A percentile compares a stretch with the other conserved stretches of the same genome.
Conservation (phyloP, 2,113 vertebrate genomes). For the Labrus mixtus region DNA sequence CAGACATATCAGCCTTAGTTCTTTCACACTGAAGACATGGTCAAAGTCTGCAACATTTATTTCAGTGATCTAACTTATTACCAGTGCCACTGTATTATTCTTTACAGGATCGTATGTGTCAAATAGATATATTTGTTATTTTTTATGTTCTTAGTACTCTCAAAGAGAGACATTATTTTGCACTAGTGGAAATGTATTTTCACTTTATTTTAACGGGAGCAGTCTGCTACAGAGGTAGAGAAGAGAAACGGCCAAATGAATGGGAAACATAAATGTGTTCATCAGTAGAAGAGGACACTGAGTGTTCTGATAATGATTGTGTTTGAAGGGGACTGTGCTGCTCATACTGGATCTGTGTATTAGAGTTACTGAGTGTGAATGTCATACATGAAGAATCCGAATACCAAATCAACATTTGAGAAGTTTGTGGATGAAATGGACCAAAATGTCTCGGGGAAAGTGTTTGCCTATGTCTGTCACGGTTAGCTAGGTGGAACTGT, state of each 20-base stretch:
- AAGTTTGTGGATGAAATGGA: slow-evolving; percentile 29
- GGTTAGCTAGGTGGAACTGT: slow-evolving; percentile 16
- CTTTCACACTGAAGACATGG: slow-evolving; percentile 23
- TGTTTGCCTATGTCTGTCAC: slow-evolving; percentile 26
- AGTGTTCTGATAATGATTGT: slow-evolving; percentile 19
- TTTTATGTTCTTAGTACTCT: slow-evolving; percentile 66
- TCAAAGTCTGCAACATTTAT: slow-evolving; percentile 24
- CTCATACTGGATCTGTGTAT: slow-evolving; percentile 22
- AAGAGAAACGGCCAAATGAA: slow-evolving; percentile 35
- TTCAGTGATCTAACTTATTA: slow-evolving; percentile 58
- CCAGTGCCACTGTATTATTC: slow-evolving; percentile 71
- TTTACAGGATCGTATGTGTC: slow-evolving; percentile 35
- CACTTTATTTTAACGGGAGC: slow-evolving; percentile 57
- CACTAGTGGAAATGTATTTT: slow-evolving; percentile 74
- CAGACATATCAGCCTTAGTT: slow-evolving; percentile 57
- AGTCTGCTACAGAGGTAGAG: slow-evolving; percentile 25
- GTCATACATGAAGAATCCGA: slow-evolving; percentile 36
- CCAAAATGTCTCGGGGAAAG: slow-evolving; percentile 38
- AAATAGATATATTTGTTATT: slow-evolving; percentile 52
- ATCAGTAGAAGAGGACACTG: slow-evolving; percentile 11
- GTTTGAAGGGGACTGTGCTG: slow-evolving; percentile 29
- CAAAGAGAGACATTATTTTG: slow-evolving; percentile 73
- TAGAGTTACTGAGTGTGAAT: slow-evolving; percentile 50
- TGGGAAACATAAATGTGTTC: slow-evolving; percentile 25
- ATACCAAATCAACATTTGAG: not conserved